phyloP scores from a whole-genome alignment of 2,888 invertebrate genomes.

The Liopterus haemorrhoidalis region DNA sequence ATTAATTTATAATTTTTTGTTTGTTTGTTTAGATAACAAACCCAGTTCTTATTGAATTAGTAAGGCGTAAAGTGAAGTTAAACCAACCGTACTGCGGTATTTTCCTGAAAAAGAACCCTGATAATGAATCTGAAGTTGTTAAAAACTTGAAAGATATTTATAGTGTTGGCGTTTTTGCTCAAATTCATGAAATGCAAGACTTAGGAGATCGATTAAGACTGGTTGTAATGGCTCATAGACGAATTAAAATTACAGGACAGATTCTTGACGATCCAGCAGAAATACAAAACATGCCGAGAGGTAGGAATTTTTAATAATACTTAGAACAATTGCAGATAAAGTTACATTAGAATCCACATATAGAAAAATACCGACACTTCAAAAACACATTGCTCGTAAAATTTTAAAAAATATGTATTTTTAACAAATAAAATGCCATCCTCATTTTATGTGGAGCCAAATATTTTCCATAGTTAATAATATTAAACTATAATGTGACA shows the following conservation, averaged over 20 bases:
- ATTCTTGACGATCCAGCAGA: constrained; percentile 68
- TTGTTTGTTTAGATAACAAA: constrained; percentile 65
- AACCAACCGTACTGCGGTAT: constrained; percentile 97
- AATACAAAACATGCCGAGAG: constrained; percentile 42
- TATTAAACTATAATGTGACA: neutral
- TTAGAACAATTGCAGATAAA: too few species aligned
- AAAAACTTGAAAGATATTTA: constrained; percentile 79
- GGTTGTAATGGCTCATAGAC: constrained; percentile 90
- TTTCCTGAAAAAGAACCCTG: constrained; percentile 88
- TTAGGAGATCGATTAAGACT: constrained; percentile 82
- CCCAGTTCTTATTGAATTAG: constrained; percentile 78
- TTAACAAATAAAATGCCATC: neutral
- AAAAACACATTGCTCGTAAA: too few species aligned
- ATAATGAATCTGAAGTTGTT: constrained; percentile 82
- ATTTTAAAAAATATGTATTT: constrained; percentile 6
- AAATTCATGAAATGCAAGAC: constrained; percentile 96
- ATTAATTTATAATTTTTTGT: constrained; percentile 10
- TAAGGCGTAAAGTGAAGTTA: constrained; percentile 87
- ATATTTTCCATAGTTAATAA: neutral
- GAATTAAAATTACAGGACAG: constrained; percentile 76
- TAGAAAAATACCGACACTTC: too few species aligned
- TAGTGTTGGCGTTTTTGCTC: constrained; percentile 90
- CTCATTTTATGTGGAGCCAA: neutral
- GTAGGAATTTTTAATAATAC: constrained; percentile 36
- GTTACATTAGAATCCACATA: too few species aligned